phyloP scores from a whole-genome alignment of 2,797 vertebrate species.

The Chloroceryle amazona region DNA sequence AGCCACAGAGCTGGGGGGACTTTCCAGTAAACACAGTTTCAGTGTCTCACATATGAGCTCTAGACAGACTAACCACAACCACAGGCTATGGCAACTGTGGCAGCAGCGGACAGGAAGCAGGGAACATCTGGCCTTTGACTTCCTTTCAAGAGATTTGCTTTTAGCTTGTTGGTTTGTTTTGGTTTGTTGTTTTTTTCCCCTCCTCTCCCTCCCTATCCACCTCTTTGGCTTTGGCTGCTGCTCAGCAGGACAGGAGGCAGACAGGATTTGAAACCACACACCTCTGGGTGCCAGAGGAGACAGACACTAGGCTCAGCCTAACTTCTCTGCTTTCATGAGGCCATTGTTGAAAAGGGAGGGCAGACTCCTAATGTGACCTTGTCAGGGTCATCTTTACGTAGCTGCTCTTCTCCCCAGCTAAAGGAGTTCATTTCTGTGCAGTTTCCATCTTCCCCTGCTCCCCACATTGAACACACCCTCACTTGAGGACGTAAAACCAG shows the following conservation, averaged over 20 bases:
- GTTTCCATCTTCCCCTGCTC: background rate
- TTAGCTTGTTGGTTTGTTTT: background rate
- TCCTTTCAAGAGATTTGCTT: slow-evolving; percentile 27
- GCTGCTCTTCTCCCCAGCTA: background rate
- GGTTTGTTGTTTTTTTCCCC: background rate
- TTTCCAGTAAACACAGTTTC: slow-evolving; percentile 60
- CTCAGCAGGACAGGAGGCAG: slow-evolving; percentile 11
- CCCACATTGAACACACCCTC: background rate
- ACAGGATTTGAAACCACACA: slow-evolving; percentile 55
- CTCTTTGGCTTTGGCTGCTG: background rate
- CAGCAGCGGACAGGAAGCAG: slow-evolving; percentile 65
- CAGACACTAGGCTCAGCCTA: background rate
- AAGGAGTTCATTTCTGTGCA: background rate
- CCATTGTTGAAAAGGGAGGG: background rate
- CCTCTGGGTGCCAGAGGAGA: slow-evolving; percentile 15
- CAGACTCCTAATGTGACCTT: background rate
- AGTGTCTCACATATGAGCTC: slow-evolving; percentile 63
- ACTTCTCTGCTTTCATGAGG: background rate
- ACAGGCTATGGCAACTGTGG: slow-evolving; percentile 66
- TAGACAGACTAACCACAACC: slow-evolving; percentile 79
- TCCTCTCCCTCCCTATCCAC: too few relatives aligned
- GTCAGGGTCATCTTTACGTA: background rate
- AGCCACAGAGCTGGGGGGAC: background rate
- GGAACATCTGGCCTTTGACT: slow-evolving; percentile 76
- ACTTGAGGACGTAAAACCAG: background rate